These are phyloP conservation scores for Anagyrus pseudococci DNA, from an alignment of 2,888 invertebrate genomes.

Conservation along the genomic window DNA sequence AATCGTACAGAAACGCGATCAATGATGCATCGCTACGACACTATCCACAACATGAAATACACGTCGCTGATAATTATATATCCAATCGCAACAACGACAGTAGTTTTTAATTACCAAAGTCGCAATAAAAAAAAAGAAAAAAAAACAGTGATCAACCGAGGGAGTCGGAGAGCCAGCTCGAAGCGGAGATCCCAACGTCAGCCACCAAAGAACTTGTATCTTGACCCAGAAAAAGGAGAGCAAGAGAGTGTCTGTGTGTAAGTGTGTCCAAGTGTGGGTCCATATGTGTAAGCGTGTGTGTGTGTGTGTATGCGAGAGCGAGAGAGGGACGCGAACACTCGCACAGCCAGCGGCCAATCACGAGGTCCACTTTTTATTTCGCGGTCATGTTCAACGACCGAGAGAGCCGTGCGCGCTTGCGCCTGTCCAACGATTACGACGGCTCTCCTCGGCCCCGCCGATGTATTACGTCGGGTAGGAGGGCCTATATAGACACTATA, in stretches of 20 bases:
- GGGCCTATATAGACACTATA: not conserved
- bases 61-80: too few relatives aligned
- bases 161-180: not conserved
- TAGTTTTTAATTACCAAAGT: too few relatives aligned
- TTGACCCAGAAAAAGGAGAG: slow-evolving; percentile 52
- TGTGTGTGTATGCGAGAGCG: not conserved
- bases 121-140: not conserved
- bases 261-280: not conserved
- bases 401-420: slow-evolving; percentile 13
- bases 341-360: slow-evolving; percentile 22
- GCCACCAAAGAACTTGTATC: slow-evolving; percentile 57
- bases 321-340: slow-evolving; percentile 4
- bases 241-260: slow-evolving; percentile 38
- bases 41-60: too few relatives aligned
- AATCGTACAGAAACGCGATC: too few relatives aligned
- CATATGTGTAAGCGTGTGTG: slow-evolving; percentile 2
- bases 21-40: too few relatives aligned
- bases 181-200: too few relatives aligned
- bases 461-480: not conserved
- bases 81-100: too few relatives aligned
- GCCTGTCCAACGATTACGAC: too few relatives aligned
- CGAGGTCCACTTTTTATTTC: slow-evolving; percentile 54
- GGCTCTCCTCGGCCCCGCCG: not conserved
- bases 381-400: slow-evolving; percentile 50
- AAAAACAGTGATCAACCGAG: too few relatives aligned